phyloP scores from a whole-genome alignment of 2,797 vertebrate genomes.

The Myripristis murdjan region DNA sequence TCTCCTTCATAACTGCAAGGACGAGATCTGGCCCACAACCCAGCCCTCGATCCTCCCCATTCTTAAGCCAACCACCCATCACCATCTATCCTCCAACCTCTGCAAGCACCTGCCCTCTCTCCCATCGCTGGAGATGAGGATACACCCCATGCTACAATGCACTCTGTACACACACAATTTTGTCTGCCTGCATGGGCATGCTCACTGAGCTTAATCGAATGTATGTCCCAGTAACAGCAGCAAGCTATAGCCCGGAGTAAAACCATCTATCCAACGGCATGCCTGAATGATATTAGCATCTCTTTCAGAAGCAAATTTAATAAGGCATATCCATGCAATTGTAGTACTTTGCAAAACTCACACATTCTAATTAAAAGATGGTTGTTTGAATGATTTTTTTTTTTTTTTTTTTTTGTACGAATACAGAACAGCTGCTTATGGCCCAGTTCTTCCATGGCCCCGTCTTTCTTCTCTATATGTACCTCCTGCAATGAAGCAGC shows the following conservation, averaged over 20 bases:
- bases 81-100: constrained; percentile 74
- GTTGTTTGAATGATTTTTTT: constrained; percentile 44
- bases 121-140: constrained; percentile 62
- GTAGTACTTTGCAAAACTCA: constrained; percentile 31
- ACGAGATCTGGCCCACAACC: constrained; percentile 74
- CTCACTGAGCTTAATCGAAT: constrained; percentile 77
- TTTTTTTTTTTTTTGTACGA: not conserved
- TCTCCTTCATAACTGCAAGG: constrained; percentile 86
- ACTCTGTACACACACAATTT: constrained; percentile 59
- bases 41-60: constrained; percentile 54
- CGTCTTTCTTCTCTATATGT: constrained; percentile 61
- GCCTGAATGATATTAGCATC: constrained; percentile 56
- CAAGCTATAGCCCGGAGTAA: constrained; percentile 73
- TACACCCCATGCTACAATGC: constrained; percentile 62
- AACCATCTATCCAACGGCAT: constrained; percentile 56
- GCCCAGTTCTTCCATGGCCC: constrained; percentile 51
- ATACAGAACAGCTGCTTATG: constrained; percentile 36
- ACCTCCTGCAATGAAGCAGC: constrained; percentile 64
- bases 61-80: constrained; percentile 74
- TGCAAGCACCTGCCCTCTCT: constrained; percentile 76
- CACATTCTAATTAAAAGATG: constrained; percentile 31
- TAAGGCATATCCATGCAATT: constrained; percentile 21
- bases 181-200: constrained; percentile 75
- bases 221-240: constrained; percentile 63
- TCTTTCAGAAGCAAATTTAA: constrained; percentile 47